Conservation (phyloP, 2,797 vertebrate species). For the Darevskia mixta region DNA sequence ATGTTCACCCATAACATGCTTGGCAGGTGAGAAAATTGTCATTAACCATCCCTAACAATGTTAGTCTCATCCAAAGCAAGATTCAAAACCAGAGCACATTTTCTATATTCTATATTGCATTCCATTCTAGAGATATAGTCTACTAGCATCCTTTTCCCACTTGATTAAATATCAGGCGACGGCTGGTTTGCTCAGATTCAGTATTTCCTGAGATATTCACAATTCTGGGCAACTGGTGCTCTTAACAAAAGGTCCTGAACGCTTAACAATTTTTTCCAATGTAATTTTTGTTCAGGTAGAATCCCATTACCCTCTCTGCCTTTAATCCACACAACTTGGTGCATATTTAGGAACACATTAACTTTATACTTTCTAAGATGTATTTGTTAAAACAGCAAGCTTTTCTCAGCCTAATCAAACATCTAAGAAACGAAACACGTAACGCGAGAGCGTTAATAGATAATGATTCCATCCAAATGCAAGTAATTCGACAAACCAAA, state of each 20-base stretch:
- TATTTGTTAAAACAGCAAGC: slow-evolving; percentile 38
- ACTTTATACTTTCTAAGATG: slow-evolving; percentile 9
- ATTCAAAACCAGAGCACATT: background rate
- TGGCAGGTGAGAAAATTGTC: background rate
- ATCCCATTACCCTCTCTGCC: background rate
- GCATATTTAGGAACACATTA: slow-evolving; percentile 12
- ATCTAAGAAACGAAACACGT: slow-evolving; percentile 49
- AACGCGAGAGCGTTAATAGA: slow-evolving; percentile 58
- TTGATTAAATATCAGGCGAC: background rate
- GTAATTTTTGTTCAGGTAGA: slow-evolving; percentile 7
- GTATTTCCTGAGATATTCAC: background rate
- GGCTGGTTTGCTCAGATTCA: background rate
- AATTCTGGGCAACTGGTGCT: background rate
- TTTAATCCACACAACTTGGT: background rate
- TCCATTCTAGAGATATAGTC: background rate
- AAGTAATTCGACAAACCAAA: slow-evolving; percentile 58
- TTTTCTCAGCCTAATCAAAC: slow-evolving; percentile 52
- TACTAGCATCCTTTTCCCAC: background rate
- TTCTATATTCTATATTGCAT: background rate
- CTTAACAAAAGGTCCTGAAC: background rate
- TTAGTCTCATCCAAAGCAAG: background rate
- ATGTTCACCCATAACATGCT: background rate
- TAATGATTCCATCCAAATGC: slow-evolving; percentile 61
- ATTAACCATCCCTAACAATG: background rate
- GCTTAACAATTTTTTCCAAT: background rate